Evolutionary conservation across 2,113 vertebrate species (phyloP).

Genomic region (Phylloscopus trochiloides): DNA sequence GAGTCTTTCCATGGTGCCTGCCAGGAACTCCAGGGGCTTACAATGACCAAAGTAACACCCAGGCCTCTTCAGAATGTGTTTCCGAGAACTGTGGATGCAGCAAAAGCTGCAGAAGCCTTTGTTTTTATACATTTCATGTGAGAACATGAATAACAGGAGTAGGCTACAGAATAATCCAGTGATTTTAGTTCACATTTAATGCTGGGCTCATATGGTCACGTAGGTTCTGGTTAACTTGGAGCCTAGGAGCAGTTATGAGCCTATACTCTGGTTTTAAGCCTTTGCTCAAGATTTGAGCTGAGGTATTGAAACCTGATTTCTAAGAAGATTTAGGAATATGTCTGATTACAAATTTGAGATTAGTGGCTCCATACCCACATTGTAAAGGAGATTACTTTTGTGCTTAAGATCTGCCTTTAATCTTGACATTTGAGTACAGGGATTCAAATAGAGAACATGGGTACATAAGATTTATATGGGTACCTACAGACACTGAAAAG

Average conservation of each 20-base stretch:
- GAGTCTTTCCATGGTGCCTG: neutral
- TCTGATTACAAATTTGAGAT: neutral
- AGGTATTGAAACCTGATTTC: neutral
- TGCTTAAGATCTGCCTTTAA: neutral
- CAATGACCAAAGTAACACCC: neutral
- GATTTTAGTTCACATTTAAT: neutral
- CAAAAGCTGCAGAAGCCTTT: neutral
- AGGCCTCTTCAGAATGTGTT: neutral
- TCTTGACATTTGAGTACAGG: neutral
- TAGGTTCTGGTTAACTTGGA: neutral
- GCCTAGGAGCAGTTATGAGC: fast-evolving
- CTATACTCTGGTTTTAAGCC: neutral
- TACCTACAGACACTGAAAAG: neutral
- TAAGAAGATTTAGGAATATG: neutral
- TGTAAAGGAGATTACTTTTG: neutral
- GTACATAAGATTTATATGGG: neutral
- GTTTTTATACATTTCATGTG: neutral
- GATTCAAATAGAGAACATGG: neutral
- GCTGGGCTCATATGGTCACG: fast-evolving
- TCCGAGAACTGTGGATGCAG: neutral
- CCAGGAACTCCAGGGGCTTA: neutral
- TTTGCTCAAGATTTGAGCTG: neutral
- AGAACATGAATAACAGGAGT: neutral
- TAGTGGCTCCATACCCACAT: neutral
- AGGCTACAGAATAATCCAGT: neutral